Conservation (phyloP, 2,113 vertebrate species). For the Petromus typicus region DNA sequence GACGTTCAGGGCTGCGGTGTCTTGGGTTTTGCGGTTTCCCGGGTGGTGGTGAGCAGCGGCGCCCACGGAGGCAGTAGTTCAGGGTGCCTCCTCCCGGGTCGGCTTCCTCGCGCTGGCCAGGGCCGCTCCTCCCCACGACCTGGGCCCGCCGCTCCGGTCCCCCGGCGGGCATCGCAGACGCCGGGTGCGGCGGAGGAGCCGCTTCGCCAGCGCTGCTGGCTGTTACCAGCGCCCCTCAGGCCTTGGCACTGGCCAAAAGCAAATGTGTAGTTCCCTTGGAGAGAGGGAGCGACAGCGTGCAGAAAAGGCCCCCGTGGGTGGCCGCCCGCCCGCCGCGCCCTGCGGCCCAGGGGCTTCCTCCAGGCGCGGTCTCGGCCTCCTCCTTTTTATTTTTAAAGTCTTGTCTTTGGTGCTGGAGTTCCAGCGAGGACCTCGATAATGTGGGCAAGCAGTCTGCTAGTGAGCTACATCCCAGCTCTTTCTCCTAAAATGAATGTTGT, state of each 20-base stretch:
- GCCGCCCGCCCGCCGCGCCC: too few species aligned
- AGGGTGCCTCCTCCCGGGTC: neutral
- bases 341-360: neutral
- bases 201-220: neutral
- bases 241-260: neutral
- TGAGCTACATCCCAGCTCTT: neutral
- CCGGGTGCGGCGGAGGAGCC: slow-evolving; percentile 83
- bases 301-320: neutral
- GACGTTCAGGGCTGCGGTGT: neutral
- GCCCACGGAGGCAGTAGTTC: neutral
- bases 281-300: neutral
- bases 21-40: neutral
- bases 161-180: slow-evolving; percentile 80
- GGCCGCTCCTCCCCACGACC: neutral
- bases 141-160: slow-evolving; percentile 69
- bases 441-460: neutral
- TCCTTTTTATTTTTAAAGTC: neutral
- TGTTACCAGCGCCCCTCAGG: neutral
- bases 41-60: neutral
- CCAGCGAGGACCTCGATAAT: neutral
- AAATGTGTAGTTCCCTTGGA: slow-evolving; percentile 37
- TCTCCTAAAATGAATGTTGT: neutral
- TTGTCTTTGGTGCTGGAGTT: neutral
- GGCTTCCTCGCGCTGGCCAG: neutral
- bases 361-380: neutral